Evolutionary conservation across 2,113 vertebrate genomes (phyloP).

Genomic region (Sander lucioperca): DNA sequence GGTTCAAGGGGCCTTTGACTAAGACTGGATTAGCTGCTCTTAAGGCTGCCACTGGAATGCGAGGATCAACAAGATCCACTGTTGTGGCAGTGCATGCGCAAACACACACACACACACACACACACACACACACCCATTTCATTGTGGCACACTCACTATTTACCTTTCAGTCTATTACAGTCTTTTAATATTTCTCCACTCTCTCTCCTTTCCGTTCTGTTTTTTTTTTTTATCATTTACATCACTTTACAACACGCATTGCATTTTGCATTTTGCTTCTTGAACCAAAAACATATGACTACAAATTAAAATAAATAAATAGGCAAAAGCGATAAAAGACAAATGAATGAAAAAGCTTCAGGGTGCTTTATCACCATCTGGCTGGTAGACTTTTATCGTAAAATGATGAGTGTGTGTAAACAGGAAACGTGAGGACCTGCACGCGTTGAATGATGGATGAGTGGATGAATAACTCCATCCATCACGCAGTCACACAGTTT

Average conservation of each 20-base stretch:
- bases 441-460: not conserved
- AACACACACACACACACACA: conserved; percentile 17
- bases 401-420: conserved; percentile 13
- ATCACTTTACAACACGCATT: too few species aligned
- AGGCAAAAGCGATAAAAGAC: not conserved
- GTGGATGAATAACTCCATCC: not conserved
- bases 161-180: conserved; percentile 52
- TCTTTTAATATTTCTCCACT: conserved; percentile 41
- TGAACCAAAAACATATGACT: not conserved
- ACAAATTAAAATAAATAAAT: not conserved
- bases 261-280: not conserved
- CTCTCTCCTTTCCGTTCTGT: not conserved
- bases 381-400: not conserved
- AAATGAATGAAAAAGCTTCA: not conserved
- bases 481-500: not conserved
- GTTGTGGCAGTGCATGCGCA: conserved; percentile 20
- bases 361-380: not conserved
- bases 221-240: conserved; percentile 12
- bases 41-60: conserved; percentile 70
- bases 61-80: conserved; percentile 60
- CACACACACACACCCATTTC: conserved; percentile 14
- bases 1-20: conserved; percentile 63
- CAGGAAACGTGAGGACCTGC: not conserved
- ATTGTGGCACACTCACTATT: conserved; percentile 30
- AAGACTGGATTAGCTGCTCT: conserved; percentile 71